Percentiles rank a stretch among this genome's conserved stretches.
Evolutionary conservation across 2,113 vertebrate species (phyloP).

Genomic region (Myotis yumanensis): DNA sequence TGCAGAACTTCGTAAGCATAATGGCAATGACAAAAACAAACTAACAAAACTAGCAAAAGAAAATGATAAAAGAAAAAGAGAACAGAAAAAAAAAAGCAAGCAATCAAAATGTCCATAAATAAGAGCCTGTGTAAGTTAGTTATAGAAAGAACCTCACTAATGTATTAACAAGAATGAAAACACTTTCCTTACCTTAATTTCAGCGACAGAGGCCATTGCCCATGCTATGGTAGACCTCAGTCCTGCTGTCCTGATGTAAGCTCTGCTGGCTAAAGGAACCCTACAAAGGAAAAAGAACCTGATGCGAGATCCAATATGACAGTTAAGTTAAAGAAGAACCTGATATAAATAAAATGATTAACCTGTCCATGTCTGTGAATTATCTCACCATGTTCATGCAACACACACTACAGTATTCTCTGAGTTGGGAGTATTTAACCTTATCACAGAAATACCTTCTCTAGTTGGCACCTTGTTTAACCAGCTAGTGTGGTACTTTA

Average conservation of each 20-base stretch:
- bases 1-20: background rate
- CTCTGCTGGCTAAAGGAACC: slow-evolving; percentile 89
- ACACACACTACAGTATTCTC: background rate
- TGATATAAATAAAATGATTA: background rate
- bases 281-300: slow-evolving; percentile 78
- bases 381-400: background rate
- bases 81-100: background rate
- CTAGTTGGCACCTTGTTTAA: background rate
- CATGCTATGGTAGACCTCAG: slow-evolving; percentile 93
- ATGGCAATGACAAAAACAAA: background rate
- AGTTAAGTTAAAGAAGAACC: background rate
- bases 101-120: background rate
- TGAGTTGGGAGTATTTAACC: background rate
- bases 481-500: background rate
- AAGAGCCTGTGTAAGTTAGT: background rate
- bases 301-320: background rate
- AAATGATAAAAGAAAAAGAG: background rate
- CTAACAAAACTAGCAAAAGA: background rate
- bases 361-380: background rate
- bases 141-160: background rate
- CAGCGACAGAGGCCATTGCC: slow-evolving; percentile 92
- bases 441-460: slow-evolving; percentile 38
- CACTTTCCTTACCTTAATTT: slow-evolving; percentile 86
- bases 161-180: background rate
- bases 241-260: slow-evolving; percentile 90